Evolutionary conservation across 2,797 vertebrate species (phyloP).

Genomic region (Acanthis flammea): DNA sequence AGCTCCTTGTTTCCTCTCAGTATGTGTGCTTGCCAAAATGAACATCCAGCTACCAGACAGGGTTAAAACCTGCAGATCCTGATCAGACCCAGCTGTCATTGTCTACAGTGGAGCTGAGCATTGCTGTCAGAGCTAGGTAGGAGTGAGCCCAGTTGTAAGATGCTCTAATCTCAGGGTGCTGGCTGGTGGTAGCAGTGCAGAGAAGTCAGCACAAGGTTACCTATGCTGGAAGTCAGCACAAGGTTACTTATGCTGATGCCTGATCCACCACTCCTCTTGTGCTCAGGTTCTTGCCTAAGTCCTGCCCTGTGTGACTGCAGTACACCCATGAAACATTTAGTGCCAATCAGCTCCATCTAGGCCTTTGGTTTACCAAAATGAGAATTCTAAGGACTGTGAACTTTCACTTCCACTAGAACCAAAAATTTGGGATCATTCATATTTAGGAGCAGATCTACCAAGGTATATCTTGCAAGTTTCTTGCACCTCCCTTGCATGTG

Average conservation of each 20-base stretch:
- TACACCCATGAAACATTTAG: not conserved
- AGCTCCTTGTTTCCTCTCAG: not conserved
- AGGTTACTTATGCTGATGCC: not conserved
- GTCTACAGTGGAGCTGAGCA: accelerated
- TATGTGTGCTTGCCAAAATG: not conserved
- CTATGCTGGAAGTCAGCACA: not conserved
- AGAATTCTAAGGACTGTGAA: not conserved
- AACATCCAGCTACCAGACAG: not conserved
- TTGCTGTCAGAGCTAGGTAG: accelerated
- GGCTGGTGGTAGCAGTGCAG: not conserved
- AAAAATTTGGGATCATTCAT: not conserved
- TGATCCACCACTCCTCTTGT: not conserved
- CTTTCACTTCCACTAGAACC: not conserved
- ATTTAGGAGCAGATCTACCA: not conserved
- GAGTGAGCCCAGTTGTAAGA: not conserved
- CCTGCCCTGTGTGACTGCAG: not conserved
- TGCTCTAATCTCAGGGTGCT: not conserved
- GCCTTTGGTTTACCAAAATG: not conserved
- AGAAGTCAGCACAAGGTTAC: not conserved
- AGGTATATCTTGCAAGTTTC: not conserved
- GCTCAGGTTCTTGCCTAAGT: not conserved
- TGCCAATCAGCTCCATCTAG: too few species aligned
- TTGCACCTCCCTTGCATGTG: not conserved
- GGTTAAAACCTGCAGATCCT: not conserved
- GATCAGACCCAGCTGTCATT: not conserved